Percentiles rank a stretch among this genome's conserved stretches.
Conservation (phyloP, 2,797 vertebrate genomes). For the Bucorvus abyssinicus region DNA sequence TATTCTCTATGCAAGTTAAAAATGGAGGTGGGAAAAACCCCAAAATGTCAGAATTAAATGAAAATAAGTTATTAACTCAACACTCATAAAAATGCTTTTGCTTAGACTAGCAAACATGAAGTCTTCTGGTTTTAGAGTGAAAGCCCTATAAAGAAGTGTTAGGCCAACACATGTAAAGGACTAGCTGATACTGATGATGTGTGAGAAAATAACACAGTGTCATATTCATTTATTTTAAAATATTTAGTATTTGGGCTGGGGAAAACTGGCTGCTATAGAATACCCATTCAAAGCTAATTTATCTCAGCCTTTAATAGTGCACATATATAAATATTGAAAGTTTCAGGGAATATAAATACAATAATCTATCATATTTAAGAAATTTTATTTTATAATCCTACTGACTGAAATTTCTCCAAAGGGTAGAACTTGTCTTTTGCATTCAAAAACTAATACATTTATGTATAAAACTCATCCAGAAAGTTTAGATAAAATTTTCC, state of each 20-base stretch:
- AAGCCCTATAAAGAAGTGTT: not conserved
- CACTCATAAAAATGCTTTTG: not conserved
- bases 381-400: not conserved
- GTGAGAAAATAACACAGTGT: not conserved
- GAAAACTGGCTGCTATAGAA: not conserved
- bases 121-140: not conserved
- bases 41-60: not conserved
- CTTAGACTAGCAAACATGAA: not conserved
- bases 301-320: not conserved
- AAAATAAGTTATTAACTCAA: not conserved
- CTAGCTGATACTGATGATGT: not conserved
- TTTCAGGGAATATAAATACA: not conserved
- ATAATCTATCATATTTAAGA: not conserved
- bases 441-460: not conserved
- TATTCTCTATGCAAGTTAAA: not conserved
- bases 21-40: not conserved
- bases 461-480: not conserved
- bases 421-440: not conserved
- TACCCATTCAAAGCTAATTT: not conserved
- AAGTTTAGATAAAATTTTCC: not conserved
- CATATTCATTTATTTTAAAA: not conserved
- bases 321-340: not conserved
- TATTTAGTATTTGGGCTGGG: not conserved
- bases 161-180: not conserved
- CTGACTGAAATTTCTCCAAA: not conserved